Percentiles rank a stretch among this genome's conserved stretches.
These are phyloP conservation scores for Staurois parvus DNA, from an alignment of 2,797 vertebrate genomes.

Conservation along the genomic window DNA sequence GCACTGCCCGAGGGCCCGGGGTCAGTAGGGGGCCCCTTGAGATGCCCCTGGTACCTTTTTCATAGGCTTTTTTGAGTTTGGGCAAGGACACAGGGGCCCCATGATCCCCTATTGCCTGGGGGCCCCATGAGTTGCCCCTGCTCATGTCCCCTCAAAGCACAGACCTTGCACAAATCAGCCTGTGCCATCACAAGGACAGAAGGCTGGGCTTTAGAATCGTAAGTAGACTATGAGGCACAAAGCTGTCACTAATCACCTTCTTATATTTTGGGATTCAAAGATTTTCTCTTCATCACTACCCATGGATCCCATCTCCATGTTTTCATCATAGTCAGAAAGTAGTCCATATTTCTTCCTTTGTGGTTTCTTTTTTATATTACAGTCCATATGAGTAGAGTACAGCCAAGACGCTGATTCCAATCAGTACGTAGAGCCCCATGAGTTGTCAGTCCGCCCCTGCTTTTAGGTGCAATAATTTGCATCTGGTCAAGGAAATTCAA, in stretches of 20 bases:
- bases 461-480: neutral
- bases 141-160: slow-evolving; percentile 16
- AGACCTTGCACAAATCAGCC: neutral
- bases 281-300: slow-evolving; percentile 87
- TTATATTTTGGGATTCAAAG: slow-evolving; percentile 84
- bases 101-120: no score
- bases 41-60: no score
- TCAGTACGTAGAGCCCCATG: no score
- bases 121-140: no score
- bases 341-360: slow-evolving; percentile 90
- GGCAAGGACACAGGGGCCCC: no score
- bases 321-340: slow-evolving; percentile 83
- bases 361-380: slow-evolving; percentile 81
- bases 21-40: no score
- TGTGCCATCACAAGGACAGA: slow-evolving; percentile 38
- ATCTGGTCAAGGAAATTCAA: no score
- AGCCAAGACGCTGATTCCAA: no score
- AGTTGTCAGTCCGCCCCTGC: no score
- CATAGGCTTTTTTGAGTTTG: no score
- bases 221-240: neutral
- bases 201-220: neutral
- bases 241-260: slow-evolving; percentile 70
- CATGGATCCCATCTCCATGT: slow-evolving; percentile 82
- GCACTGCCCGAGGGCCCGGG: no score
- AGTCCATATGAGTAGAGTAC: no score